Percentiles rank a stretch among this genome's conserved stretches.
Conservation (phyloP, 2,113 vertebrate species). For the Electrona antarctica region DNA sequence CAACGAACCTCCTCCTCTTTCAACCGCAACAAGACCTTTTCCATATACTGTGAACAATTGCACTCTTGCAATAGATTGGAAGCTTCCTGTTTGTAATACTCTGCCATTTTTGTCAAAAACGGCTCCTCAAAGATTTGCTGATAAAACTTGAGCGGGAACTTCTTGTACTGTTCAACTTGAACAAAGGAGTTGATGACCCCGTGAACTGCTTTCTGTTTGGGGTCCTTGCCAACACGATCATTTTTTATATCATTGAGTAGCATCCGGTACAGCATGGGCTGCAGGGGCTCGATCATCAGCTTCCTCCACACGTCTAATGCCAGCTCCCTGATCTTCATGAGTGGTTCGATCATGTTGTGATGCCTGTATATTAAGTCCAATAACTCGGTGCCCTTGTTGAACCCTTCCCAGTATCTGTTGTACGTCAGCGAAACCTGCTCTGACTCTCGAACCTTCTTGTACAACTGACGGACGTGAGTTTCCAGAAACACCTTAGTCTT, state of each 20-base stretch:
- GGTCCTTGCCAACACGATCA: slow-evolving; percentile 97
- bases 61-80: slow-evolving; percentile 98
- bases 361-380: slow-evolving; percentile 99
- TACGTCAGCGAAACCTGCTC: slow-evolving; percentile 98
- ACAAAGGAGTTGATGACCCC: slow-evolving; percentile 99
- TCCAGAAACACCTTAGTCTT: slow-evolving; percentile 98
- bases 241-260: slow-evolving; percentile 97
- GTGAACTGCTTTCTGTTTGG: slow-evolving; percentile 99
- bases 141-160: slow-evolving; percentile 99
- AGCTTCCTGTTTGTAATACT: slow-evolving; percentile 99
- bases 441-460: slow-evolving; percentile 97
- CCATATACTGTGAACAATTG: slow-evolving; percentile 98
- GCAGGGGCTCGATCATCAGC: slow-evolving; percentile 96
- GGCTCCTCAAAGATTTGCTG: slow-evolving; percentile 99
- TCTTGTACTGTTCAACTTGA: slow-evolving; percentile 99
- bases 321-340: slow-evolving; percentile 99
- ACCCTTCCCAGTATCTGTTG: slow-evolving; percentile 98
- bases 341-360: slow-evolving; percentile 93
- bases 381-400: slow-evolving; percentile 97
- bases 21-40: slow-evolving; percentile 98
- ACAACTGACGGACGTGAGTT: slow-evolving; percentile 94
- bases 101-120: slow-evolving; percentile 97
- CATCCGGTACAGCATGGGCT: slow-evolving; percentile 93
- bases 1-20: slow-evolving; percentile 99
- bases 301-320: slow-evolving; percentile 99